Evolutionary conservation across 2,113 vertebrate genomes (phyloP), one percentile per base, ranked within the genome.

Genomic region (Corydoras sp.): DNA sequence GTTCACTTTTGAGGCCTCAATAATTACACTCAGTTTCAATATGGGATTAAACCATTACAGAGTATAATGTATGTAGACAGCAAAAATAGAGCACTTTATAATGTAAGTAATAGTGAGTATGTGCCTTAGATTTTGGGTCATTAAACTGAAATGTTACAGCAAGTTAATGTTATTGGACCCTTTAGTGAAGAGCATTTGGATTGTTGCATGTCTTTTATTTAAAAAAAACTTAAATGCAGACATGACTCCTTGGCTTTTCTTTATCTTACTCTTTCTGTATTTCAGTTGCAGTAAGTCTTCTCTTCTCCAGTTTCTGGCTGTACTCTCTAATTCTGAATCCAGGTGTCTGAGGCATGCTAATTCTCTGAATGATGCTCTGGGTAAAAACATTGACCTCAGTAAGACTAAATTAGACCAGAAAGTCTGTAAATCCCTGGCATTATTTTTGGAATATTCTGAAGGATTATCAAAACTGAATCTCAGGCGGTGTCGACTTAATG

Each of bases 401-500:
- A 18, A 81, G 48, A 82, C 72, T 8, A 55, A 18, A 15, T 68
- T 82, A 60, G 63, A 77, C 65, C 61, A 29, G 11, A 55, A 13
- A 32, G 18, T 59, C 48, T 82, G 73, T 73, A 65, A 62, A 59
- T 56, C 65, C 31, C 65, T 83, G 55, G 70, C 77, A 0, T 35
- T 77, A 56, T 12, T 83, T 54, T 70, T 83, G 75, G 75, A 83
- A 58, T 64, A 67, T 51, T 79, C 74, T 69, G 75, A 80, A 32
- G 81, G 79, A 9, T 67, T 80, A n/a, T 65, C 62, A 68, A 77
- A 82, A 66, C 74, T 80, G 72, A 77, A 82, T 72, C 78, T 78
- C 59, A 80, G 76, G 32, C 71, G 78, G 77, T 81, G 80, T 30
- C 65, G 71, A n/a, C 73, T 81, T 18, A 63, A 73, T 56, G 76